Conservation (phyloP, 2,888 invertebrate genomes). For the Thysanoteuthis rhombus region DNA sequence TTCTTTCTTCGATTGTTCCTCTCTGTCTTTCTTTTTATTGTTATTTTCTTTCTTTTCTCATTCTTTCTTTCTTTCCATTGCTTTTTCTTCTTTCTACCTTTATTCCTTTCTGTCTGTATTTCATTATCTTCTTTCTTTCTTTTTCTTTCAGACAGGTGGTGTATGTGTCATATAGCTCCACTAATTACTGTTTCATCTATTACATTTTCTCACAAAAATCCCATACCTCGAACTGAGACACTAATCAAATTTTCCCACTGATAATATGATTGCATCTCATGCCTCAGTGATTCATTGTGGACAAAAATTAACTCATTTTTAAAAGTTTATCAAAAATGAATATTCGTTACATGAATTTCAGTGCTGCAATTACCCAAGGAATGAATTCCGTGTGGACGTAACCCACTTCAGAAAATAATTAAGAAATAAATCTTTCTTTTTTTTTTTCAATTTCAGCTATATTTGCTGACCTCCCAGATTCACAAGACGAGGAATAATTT, state of each 20-base stretch:
- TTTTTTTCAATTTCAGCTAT: neutral
- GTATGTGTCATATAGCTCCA: too few relatives aligned
- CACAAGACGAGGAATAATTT: too few relatives aligned
- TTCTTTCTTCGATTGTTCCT: neutral
- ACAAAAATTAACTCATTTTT: neutral
- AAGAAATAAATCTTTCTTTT: neutral
- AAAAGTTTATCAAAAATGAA: neutral
- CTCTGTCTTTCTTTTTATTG: neutral
- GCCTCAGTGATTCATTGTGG: neutral
- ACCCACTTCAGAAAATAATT: neutral
- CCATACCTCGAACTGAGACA: neutral
- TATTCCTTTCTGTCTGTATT: too few relatives aligned
- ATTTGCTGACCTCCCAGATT: neutral
- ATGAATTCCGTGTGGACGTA: neutral
- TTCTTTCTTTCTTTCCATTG: too few relatives aligned
- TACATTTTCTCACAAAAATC: neutral
- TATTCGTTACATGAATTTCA: neutral
- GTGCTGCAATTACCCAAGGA: neutral
- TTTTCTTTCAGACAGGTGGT: too few relatives aligned
- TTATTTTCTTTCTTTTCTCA: too few relatives aligned
- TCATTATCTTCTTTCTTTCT: too few relatives aligned
- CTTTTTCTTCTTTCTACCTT: too few relatives aligned
- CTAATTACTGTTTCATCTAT: neutral
- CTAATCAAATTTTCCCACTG: neutral
- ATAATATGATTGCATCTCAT: neutral